These are phyloP conservation scores for Apteryx mantelli DNA, from an alignment of 2,113 vertebrate genomes.

Conservation along the genomic window DNA sequence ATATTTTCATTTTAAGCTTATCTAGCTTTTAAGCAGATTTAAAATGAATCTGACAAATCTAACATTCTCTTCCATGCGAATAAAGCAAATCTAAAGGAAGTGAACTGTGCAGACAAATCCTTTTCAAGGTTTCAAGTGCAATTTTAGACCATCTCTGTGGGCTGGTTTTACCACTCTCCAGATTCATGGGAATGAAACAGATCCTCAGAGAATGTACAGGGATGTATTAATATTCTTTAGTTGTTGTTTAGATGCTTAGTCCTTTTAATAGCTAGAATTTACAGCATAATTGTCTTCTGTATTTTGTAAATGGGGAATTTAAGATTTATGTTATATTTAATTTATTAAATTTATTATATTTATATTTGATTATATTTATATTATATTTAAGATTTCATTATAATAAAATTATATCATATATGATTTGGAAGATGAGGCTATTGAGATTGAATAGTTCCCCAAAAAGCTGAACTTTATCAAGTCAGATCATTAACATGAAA, in stretches of 20 bases:
- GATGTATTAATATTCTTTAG: neutral
- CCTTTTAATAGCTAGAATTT: neutral
- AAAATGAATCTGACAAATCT: neutral
- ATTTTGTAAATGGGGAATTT: neutral
- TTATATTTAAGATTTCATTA: neutral
- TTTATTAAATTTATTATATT: neutral
- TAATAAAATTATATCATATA: neutral
- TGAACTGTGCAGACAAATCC: neutral
- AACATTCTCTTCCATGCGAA: neutral
- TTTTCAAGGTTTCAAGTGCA: neutral
- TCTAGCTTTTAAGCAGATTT: neutral
- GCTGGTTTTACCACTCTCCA: neutral
- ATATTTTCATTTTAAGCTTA: neutral
- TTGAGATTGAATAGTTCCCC: neutral
- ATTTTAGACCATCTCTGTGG: neutral
- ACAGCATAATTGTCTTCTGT: neutral
- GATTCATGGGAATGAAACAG: neutral
- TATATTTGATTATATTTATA: neutral
- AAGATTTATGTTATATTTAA: neutral
- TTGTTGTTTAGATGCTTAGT: neutral
- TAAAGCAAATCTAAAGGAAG: neutral
- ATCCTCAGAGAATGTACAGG: neutral
- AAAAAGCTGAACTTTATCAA: neutral
- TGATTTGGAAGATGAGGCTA: neutral
- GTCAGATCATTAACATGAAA: neutral